Base-by-base conservation (phyloP, 64 coral and sea anemone species). In the Montipora cactus region DNA sequence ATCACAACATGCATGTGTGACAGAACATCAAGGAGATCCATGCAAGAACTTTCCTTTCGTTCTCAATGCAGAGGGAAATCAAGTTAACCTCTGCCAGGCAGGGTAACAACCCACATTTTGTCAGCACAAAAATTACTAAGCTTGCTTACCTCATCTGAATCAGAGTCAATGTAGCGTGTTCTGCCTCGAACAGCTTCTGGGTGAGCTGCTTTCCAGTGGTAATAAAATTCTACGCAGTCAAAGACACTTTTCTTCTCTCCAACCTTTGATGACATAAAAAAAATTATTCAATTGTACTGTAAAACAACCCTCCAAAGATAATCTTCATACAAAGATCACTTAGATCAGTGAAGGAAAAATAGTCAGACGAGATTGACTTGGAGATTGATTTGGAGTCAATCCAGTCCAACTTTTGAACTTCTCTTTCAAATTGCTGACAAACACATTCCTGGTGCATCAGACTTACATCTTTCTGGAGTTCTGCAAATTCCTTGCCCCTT, bases 141-240 rank as follows among this genome's bases (percentile, higher is more conserved):
- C 37, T 37, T 37, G 28, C 55, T 75, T 79, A 93, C 95, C 87
- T 94, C 94, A 10, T 89, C 95, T 16, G 97, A 99, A 37, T 96
- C 91, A 5, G 97, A 96, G 21, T 99, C 97, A 16, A 94, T 81
- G 22, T 99, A 99, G 68, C 97, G 80, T 10, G 94, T 96, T 83
- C 97, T 91, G 68, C 94, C 95, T 69, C 97, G 22, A 16, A 96
- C 92, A 16, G 94, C 97, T 64, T 99, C 97, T 13, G 97, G 97
- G 15, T 95, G 92, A 11, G 91, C 93, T 4, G 97, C 97, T 75
- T 99, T 99, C 97, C 97, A 99, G 1, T 96, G 80, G 61, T 99
- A 99, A 49, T 99, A 99, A 74, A 99, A 99, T 66, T 99, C 97
- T 2, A 99, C 93, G 76, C 97, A 99, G 59, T 99, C 91, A 79